Evolutionary conservation across 2,888 invertebrate genomes (phyloP).

Genomic region (Schizotus pectinicornis): DNA sequence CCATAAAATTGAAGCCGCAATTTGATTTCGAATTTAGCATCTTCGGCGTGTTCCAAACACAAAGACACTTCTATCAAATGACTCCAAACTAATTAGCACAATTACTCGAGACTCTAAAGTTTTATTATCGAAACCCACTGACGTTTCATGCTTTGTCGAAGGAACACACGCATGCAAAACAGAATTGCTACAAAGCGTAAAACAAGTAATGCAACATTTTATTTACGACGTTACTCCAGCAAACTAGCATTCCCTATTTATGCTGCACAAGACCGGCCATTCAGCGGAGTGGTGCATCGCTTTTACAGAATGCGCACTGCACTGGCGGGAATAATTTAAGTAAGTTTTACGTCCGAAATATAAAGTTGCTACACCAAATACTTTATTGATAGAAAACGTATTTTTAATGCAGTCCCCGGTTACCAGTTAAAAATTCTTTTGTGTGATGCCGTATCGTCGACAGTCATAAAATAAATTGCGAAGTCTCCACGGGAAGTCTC

Average conservation of each 20-base stretch:
- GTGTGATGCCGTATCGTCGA: conserved; percentile 23
- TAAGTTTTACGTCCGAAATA: conserved; percentile 15
- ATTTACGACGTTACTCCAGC: conserved; percentile 2
- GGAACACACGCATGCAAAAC: too few relatives aligned
- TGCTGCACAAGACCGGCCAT: not conserved
- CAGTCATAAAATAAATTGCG: conserved; percentile 23
- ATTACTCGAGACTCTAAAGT: conserved; percentile 10
- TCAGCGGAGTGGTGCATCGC: not conserved
- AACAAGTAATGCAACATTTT: conserved; percentile 13
- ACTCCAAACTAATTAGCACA: conserved; percentile 16
- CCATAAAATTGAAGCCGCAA: conserved; percentile 23
- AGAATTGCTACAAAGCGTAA: too few relatives aligned
- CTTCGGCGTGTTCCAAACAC: conserved; percentile 3
- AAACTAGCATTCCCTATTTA: conserved; percentile 12
- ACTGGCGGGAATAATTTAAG: conserved; percentile 13
- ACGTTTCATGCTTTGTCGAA: too few relatives aligned
- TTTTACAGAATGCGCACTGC: not conserved
- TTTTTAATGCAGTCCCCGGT: conserved; percentile 16
- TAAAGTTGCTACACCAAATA: conserved; percentile 13
- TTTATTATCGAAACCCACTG: not conserved
- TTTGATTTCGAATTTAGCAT: conserved; percentile 12
- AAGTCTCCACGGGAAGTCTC: conserved; percentile 17
- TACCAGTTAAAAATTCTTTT: conserved; percentile 27
- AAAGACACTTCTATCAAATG: conserved; percentile 12
- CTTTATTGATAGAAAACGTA: conserved; percentile 22